These are phyloP conservation scores for Drosophila parabipectinata DNA, from an alignment of 1,140 invertebrate species.

Conservation along the genomic window DNA sequence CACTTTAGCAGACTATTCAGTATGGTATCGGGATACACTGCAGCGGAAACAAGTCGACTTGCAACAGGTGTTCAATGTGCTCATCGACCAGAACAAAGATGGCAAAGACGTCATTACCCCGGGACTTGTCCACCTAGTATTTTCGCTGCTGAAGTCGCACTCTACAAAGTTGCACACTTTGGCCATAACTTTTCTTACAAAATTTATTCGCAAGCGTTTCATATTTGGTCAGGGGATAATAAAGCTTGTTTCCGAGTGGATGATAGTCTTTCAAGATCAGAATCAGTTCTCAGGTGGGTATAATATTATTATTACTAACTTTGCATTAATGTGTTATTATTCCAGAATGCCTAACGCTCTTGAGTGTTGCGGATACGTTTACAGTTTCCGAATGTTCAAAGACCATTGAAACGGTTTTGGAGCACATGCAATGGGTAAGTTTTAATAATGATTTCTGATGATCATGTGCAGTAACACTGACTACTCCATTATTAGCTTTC, in stretches of 20 bases:
- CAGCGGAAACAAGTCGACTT: conserved; percentile 72
- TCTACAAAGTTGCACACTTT: conserved; percentile 59
- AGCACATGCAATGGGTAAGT: conserved; percentile 76
- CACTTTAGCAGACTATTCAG: conserved; percentile 60
- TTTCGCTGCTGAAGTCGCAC: conserved; percentile 69
- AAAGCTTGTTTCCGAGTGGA: conserved; percentile 72
- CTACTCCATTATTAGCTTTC: conserved; percentile 53
- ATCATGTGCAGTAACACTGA: not conserved
- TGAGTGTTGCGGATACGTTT: conserved; percentile 79
- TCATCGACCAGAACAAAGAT: conserved; percentile 82
- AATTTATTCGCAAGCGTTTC: conserved; percentile 74
- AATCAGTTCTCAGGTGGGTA: conserved; percentile 71
- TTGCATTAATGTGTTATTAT: not conserved
- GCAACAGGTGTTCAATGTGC: conserved; percentile 71
- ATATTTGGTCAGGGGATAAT: conserved; percentile 79
- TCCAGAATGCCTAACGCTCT: conserved; percentile 72
- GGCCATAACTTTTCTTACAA: conserved; percentile 71
- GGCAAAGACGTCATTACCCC: conserved; percentile 81
- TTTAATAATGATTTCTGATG: not conserved
- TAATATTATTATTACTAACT: not conserved
- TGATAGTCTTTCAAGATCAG: conserved; percentile 78
- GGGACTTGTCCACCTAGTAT: conserved; percentile 69
- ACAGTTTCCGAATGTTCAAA: conserved; percentile 76
- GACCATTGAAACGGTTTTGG: conserved; percentile 74
- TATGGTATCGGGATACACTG: conserved; percentile 78